Evolutionary conservation across 2,797 vertebrate genomes (phyloP), one percentile per base, ranked within the genome.

Genomic region (Sciaenops ocellatus): DNA sequence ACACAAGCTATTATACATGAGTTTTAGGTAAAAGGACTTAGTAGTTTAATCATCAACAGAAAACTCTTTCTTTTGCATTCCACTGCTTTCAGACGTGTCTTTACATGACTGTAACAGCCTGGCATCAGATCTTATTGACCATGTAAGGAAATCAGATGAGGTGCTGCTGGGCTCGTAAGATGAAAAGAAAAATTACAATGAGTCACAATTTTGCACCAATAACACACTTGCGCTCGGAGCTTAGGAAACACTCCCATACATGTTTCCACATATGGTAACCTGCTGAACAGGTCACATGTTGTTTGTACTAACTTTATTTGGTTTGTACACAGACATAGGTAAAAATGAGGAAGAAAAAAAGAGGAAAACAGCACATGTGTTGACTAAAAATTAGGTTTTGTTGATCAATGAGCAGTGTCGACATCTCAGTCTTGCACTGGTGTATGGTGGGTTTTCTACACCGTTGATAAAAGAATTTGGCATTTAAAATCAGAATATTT

Each of bases 51-150:
- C 3, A 44, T 60, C 5, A n/a, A 12, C 11, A 62, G 8, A 16
- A 61, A 56, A 56, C 3, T 18, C n/a, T 30, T 65, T 30, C 8
- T 54, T 56, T 28, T 24, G 1, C 5, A 1, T n/a, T 50, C 16
- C 30, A 5, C 26, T 74, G 60, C 46, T 71, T 61, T 41, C 24
- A 76, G 16, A 64, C 56, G 24, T n/a, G 56, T 34, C 46, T 57
- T 34, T 56, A 59, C 54, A 67, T 1, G 59, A 16, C n/a, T 54
- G 3, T 3, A 69, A 28, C 18, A 66, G 18, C 20, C 15, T 24
- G 22, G 4, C 4, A 6, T 69, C n/a, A 63, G 34, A 41, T 67
- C 17, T 44, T 50, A 42, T 13, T 50, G 11, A n/a, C n/a, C 10
- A 5, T 15, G 46, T 5, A 34, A 51, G 22, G 30, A 50, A 61